phyloP scores from a whole-genome alignment of 2,797 vertebrate genomes.

The Enoplosus armatus region DNA sequence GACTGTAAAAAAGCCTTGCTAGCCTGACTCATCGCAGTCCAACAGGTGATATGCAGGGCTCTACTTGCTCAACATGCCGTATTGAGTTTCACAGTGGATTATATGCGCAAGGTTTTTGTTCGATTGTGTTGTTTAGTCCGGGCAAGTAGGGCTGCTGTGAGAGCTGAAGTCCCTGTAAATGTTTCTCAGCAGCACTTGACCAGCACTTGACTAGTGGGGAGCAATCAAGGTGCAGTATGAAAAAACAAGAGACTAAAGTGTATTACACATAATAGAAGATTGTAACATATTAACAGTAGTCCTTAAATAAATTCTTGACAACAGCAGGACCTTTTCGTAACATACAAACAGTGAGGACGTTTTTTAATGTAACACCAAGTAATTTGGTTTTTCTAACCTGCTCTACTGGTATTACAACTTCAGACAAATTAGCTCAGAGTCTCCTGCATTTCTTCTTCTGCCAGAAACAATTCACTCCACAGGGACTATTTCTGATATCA shows the following conservation, averaged over 20 bases:
- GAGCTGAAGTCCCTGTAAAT: constrained; percentile 7
- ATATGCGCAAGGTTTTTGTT: constrained; percentile 8
- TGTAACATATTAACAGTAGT: not conserved
- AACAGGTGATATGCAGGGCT: constrained; percentile 6
- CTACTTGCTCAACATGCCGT: not conserved
- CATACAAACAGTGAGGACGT: constrained; percentile 14
- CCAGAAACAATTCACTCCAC: constrained; percentile 25
- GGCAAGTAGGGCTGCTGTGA: not conserved
- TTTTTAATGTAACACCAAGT: constrained; percentile 14
- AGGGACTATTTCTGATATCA: constrained; percentile 41
- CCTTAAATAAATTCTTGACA: not conserved
- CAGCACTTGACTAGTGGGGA: constrained; percentile 22
- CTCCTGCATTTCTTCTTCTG: constrained; percentile 12
- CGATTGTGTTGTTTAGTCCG: constrained; percentile 8
- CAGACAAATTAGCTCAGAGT: constrained; percentile 31
- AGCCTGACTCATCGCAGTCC: not conserved
- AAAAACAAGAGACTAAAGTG: constrained; percentile 4
- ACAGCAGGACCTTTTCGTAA: not conserved
- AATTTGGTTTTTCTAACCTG: constrained; percentile 13
- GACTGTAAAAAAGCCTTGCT: constrained; percentile 7
- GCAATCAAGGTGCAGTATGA: constrained; percentile 12
- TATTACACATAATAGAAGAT: constrained; percentile 2
- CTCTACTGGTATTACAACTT: constrained; percentile 8
- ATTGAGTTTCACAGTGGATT: not conserved
- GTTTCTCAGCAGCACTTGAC: constrained; percentile 26